Evolutionary conservation across 2,113 vertebrate genomes (phyloP), one percentile per base, ranked within the genome.

Genomic region (Melanostigma gelatinosum): DNA sequence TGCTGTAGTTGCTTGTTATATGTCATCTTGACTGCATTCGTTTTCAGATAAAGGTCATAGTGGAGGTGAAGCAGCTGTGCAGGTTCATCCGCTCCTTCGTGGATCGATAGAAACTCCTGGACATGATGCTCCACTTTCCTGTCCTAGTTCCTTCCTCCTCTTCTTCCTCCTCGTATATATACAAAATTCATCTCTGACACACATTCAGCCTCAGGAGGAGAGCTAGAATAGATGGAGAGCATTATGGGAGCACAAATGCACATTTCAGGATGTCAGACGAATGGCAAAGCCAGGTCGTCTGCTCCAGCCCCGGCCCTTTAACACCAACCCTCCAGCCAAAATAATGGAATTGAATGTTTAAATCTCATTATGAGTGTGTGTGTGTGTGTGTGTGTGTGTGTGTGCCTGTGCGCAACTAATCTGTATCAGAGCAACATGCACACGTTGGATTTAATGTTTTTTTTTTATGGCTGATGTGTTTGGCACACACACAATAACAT

Each of bases 161-260:
- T 32, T 75, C 52, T 38, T 73, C 55, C 52, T 77, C 60, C 82
- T 91, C 87, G 86, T 92, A 48, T 85, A 81, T 89, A 93, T 94
- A 85, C 84, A 89, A 74, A 84, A 90, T 84, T 82, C 22, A 86
- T 91, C 77, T 65, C 84, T 90, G 91, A 89, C 90, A 90, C 77
- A 88, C 75, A 85, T 93, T 88, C 80, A 60, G 78, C 83, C 77
- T 71, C 75, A 24, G 74, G 87, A 87, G 78, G 76, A 75, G 75
- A 80, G 52, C 75, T 22, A 20, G 68, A 66, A 64, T 52, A 66
- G 62, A 77, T 34, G 27, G 9, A 79, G 71, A 83, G 40, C 52
- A 58, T 78, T 48, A 80, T 66, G 67, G 62, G n/a, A 79, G n/a
- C 57, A 34, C 44, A 73, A 52, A 77, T 36, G 34, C 44, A 57